Evolutionary conservation across 2,888 invertebrate species (phyloP).

Genomic region (Conomelus anceps): DNA sequence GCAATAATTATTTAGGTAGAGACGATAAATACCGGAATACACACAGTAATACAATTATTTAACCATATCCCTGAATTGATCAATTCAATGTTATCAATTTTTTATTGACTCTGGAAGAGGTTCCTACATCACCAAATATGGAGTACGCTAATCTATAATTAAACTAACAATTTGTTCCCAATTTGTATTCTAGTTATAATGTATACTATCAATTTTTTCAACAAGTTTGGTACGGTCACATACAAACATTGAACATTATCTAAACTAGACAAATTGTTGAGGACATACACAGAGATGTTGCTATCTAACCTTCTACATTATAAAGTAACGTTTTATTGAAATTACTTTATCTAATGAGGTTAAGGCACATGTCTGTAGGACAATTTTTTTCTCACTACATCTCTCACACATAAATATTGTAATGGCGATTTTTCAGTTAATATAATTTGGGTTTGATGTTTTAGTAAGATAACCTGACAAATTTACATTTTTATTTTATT

Average conservation of each 20-base stretch:
- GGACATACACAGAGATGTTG: neutral
- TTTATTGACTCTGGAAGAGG: neutral
- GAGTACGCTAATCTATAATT: neutral
- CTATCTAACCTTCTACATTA: neutral
- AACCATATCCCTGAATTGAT: neutral
- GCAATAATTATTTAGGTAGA: neutral
- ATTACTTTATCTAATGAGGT: slow-evolving; percentile 24
- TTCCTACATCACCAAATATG: neutral
- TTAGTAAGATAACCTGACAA: neutral
- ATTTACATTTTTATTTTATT: slow-evolving; percentile 2
- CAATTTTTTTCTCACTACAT: slow-evolving; percentile 26
- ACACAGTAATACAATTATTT: neutral
- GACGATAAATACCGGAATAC: neutral
- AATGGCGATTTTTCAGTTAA: neutral
- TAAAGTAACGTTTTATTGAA: neutral
- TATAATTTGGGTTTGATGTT: neutral
- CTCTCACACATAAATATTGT: neutral
- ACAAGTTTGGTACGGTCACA: neutral
- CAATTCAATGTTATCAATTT: neutral
- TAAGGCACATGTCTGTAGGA: slow-evolving; percentile 35
- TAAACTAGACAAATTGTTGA: neutral
- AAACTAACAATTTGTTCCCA: neutral
- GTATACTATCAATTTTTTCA: neutral
- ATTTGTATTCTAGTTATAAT: neutral
- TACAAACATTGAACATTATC: neutral